Evolutionary conservation across 2,113 vertebrate species (phyloP).

Genomic region (Oostethus manadensis): DNA sequence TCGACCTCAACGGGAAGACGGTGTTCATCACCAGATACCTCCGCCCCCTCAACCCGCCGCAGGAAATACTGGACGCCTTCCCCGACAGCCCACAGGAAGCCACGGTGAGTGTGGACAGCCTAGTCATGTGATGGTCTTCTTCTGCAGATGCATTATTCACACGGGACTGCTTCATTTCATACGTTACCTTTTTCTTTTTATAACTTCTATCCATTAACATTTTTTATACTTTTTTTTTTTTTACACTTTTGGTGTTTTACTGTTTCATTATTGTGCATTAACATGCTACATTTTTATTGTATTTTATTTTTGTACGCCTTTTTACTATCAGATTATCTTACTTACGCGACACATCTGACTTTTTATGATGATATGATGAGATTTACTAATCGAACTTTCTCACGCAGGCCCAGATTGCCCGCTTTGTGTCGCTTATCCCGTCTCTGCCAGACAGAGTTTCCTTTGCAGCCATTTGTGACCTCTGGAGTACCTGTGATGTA

Average conservation of each 20-base stretch:
- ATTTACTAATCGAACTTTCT: neutral
- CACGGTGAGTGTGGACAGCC: conserved; percentile 68
- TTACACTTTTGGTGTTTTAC: too few species aligned
- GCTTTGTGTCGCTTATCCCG: conserved; percentile 88
- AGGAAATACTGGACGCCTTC: conserved; percentile 77
- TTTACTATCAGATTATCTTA: too few species aligned
- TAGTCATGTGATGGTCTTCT: neutral
- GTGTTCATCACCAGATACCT: conserved; percentile 89
- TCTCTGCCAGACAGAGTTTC: conserved; percentile 87
- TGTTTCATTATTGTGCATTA: too few species aligned
- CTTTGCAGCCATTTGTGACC: conserved; percentile 83
- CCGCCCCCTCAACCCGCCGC: conserved; percentile 82
- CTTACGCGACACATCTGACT: too few species aligned
- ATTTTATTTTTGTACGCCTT: too few species aligned
- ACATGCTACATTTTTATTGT: too few species aligned
- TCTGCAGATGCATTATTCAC: too few species aligned
- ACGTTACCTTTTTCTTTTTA: too few species aligned
- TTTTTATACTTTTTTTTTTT: neutral
- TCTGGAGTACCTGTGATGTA: conserved; percentile 95
- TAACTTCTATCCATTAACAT: too few species aligned
- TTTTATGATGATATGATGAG: too few species aligned
- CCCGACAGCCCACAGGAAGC: conserved; percentile 72
- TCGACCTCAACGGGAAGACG: conserved; percentile 85
- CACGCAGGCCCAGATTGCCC: conserved; percentile 80
- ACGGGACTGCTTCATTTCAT: too few species aligned